Base-by-base conservation (phyloP, 1,140 invertebrate species). In the Trichonephila clavipes region DNA sequence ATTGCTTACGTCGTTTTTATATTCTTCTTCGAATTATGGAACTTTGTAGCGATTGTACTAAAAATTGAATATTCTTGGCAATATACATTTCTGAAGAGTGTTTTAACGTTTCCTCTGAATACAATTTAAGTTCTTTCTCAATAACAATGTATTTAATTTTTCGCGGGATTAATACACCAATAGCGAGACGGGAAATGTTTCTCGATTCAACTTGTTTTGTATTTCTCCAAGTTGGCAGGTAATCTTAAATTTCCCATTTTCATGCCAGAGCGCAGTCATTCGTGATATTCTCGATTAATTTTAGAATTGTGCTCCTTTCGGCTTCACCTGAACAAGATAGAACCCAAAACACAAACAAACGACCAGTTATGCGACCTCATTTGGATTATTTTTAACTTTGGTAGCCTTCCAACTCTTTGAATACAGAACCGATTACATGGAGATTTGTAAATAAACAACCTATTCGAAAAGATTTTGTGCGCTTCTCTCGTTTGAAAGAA, bases 331-430 rank as follows among this genome's bases (percentile, higher is more conserved):
- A 58, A 18, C 61, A 24, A 34, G 58, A 40, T 34, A 64, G 58
- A 40, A 61, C 18, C 24, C 85, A 62, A 77, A 61, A 87, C 61
- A 87, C 85, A 87, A 87, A 87, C 85, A 87, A 87, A 64, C 85
- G 58, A 87, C 58, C 61, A 87, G 58, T 44, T 87, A 87, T 64
- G 58, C 61, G 85, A 62, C 85, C 85, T 34, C 58, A 28, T 87
- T 64, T n/a, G 85, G n/a, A 34, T 62, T 87, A 87, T 87, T 87
- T 87, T 62, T 87, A 87, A 24, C 85, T 64, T 59, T 87, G 85
- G 61, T 87, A 64, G 19, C 58, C 61, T 34, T 87, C 61, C 61
- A 87, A 87, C 59, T 87, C 85, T 87, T 87, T 62, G 28, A 28
- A 62, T 59, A 64, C 85, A 51, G 82, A 64, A 64, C 72, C 28